Evolutionary conservation across 2,113 vertebrate genomes (phyloP), one percentile per base, ranked within the genome.

Genomic region (Tupaia tana): DNA sequence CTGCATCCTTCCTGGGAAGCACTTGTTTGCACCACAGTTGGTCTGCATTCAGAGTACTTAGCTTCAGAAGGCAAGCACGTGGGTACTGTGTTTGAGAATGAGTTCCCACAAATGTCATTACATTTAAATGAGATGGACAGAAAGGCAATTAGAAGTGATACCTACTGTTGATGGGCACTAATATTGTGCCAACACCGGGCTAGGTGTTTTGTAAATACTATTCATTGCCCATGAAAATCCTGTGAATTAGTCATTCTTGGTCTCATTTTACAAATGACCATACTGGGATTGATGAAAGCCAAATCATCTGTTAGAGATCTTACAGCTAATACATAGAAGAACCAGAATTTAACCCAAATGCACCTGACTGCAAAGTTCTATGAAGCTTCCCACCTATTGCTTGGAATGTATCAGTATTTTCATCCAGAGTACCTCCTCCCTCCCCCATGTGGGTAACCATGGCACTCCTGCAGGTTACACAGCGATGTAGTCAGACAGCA

Each of bases 381-480:
- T 29, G 63, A 18, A 9, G 13, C 73, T 89, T 89, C 18, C 43
- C 24, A 52, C 14, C 20, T 29, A 19, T 63, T 67, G 18, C 27
- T 90, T 74, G 15, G 31, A 10, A 15, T 94, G 13, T 78, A 89
- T 43, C 43, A 43, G 43, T 43, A 43, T 73, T 25, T 71, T 80
- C 16, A 34, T 31, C 54, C 52, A 7, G n/a, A 34, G 11, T 0
- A 0, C 6, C 15, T 67, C 25, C 2, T 91, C 24, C 25, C 12
- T 64, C 29, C 11, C 8, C 56, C 10, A 19, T 34, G 25, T n/a
- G 56, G 67, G n/a, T 22, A 80, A 81, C 81, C 6, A 6, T 74
- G 61, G 25, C 16, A 93, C 1, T 1, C 10, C 29, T n/a, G 8
- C 15, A 29, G 15, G 25, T 82, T 82, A 12, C 2, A 10, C 27